phyloP scores from a whole-genome alignment of 2,113 vertebrate genomes.

The Passer domesticus region DNA sequence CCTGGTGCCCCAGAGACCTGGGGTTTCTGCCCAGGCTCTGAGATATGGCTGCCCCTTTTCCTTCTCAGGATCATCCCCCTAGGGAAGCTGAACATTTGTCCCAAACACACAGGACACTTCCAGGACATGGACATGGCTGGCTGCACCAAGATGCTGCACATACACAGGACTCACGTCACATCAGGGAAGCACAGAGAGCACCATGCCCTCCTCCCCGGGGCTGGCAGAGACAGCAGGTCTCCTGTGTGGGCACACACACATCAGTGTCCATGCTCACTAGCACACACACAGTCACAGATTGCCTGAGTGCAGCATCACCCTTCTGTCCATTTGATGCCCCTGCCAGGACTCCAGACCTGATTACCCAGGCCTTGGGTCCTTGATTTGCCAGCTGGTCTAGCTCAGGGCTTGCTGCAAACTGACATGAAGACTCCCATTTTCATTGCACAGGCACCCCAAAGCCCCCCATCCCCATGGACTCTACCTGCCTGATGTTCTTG shows the following conservation, averaged over 20 bases:
- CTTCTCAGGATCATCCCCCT: not conserved
- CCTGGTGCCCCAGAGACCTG: too few species aligned
- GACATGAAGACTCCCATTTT: accelerated
- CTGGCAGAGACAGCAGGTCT: not conserved
- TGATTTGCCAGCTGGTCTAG: accelerated
- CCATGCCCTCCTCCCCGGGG: accelerated
- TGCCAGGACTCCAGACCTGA: not conserved
- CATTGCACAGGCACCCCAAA: not conserved
- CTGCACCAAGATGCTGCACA: not conserved
- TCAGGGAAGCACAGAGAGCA: not conserved
- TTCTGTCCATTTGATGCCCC: not conserved
- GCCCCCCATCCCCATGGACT: accelerated
- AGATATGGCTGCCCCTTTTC: not conserved
- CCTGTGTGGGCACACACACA: accelerated
- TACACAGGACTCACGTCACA: accelerated
- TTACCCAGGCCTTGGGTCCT: not conserved
- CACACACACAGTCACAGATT: not conserved
- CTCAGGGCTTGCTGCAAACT: not conserved
- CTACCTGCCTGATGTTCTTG: not conserved
- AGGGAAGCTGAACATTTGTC: not conserved
- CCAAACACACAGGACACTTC: not conserved
- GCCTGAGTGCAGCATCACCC: not conserved
- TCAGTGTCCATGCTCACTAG: not conserved
- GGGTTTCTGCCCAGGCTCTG: not conserved
- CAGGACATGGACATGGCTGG: not conserved